Percentiles rank a stretch among this genome's conserved stretches.
These are phyloP conservation scores for Accipiter virgatus DNA, from an alignment of 2,113 vertebrate genomes.

Conservation along the genomic window DNA sequence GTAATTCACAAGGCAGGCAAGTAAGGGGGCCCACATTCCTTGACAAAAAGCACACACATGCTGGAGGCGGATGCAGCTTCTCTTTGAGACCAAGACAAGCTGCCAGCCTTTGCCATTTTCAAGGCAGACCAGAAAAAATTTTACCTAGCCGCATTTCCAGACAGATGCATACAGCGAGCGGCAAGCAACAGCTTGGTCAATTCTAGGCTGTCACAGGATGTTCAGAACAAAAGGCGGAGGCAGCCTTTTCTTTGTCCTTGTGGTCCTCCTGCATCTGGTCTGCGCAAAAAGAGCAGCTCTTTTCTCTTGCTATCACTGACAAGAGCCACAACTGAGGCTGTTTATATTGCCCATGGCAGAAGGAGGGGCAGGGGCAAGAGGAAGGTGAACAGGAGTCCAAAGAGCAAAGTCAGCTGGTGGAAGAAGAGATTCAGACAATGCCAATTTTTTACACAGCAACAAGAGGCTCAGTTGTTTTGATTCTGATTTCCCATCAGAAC, in stretches of 20 bases:
- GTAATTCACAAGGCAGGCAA: conserved; percentile 19
- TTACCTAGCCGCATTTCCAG: neutral
- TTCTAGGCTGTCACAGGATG: neutral
- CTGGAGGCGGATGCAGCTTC: neutral
- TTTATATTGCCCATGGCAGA: neutral
- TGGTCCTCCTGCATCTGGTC: neutral
- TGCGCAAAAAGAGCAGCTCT: neutral
- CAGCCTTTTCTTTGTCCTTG: neutral
- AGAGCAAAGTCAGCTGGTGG: neutral
- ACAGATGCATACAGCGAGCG: neutral
- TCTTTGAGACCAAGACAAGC: conserved; percentile 1
- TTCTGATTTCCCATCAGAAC: neutral
- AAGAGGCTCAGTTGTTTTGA: neutral
- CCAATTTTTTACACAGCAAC: neutral
- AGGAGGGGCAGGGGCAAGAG: neutral
- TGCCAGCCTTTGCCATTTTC: neutral
- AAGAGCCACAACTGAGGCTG: neutral
- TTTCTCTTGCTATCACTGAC: neutral
- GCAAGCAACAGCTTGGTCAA: neutral
- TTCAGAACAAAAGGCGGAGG: neutral
- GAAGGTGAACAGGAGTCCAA: neutral
- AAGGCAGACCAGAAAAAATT: neutral
- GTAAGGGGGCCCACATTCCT: neutral
- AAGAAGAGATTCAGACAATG: neutral
- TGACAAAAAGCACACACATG: neutral